Conservation (phyloP, 1,140 invertebrate species). For the Brachionus rubens region DNA sequence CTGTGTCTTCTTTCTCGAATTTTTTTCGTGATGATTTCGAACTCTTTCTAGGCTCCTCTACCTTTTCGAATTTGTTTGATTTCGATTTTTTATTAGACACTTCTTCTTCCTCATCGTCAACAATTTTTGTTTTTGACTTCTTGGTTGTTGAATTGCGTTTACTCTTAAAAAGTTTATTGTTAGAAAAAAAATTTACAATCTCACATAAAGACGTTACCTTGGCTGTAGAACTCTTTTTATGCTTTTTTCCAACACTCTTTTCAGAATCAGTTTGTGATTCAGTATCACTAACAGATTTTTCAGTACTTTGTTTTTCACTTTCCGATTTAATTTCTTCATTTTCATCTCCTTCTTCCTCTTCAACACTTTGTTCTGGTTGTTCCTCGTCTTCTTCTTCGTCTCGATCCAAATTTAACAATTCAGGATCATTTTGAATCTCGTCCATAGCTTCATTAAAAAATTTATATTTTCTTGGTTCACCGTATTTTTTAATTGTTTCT, state of each 20-base stretch:
- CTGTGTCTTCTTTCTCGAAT: no score
- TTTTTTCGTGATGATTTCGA: no score
- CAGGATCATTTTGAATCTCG: conserved; percentile 66
- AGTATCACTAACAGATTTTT: conserved; percentile 48
- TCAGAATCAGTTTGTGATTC: conserved; percentile 31
- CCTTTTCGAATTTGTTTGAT: no score
- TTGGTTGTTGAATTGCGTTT: background rate
- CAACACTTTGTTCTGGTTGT: conserved; percentile 55
- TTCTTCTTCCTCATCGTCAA: background rate
- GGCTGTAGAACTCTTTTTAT: background rate
- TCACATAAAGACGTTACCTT: background rate
- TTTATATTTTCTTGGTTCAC: conserved; percentile 66
- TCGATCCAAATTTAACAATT: conserved; percentile 1
- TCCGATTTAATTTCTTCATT: conserved; percentile 48
- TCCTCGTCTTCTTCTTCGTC: conserved; percentile 11
- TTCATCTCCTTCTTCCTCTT: conserved; percentile 52
- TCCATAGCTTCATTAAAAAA: conserved; percentile 69
- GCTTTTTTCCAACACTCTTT: background rate
- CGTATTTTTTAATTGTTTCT: conserved; percentile 67
- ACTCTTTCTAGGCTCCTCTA: no score
- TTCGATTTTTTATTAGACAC: background rate
- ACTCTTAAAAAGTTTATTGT: background rate
- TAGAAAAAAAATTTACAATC: background rate
- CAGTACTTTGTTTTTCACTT: conserved; percentile 49
- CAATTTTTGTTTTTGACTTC: background rate